phyloP scores from a whole-genome alignment of 2,888 invertebrate genomes.

The Diplolepis rosae region DNA sequence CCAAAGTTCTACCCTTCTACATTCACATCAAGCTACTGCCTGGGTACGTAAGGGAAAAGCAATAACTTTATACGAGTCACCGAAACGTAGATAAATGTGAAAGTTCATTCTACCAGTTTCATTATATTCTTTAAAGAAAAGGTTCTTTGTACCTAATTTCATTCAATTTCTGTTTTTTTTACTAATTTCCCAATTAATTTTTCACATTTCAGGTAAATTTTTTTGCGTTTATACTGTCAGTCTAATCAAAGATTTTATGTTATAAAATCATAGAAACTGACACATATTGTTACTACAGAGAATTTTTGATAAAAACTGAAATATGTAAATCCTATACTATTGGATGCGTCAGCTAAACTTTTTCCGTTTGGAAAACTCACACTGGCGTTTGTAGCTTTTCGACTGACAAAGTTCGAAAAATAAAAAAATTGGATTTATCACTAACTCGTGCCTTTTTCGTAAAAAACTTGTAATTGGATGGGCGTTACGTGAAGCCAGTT shows the following conservation, averaged over 20 bases:
- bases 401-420: background rate
- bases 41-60: slow-evolving; percentile 5
- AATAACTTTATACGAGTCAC: slow-evolving; percentile 21
- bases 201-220: background rate
- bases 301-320: background rate
- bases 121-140: slow-evolving; percentile 16
- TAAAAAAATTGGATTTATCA: background rate
- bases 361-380: background rate
- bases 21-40: slow-evolving; percentile 13
- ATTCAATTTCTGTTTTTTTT: slow-evolving; percentile 6
- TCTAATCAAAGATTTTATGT: background rate
- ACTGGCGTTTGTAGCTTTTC: background rate
- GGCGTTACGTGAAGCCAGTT: slow-evolving; percentile 9
- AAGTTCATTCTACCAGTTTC: slow-evolving; percentile 17
- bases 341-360: background rate
- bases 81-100: slow-evolving; percentile 23
- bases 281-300: background rate
- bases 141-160: slow-evolving; percentile 7
- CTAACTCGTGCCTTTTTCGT: background rate
- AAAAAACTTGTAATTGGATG: background rate
- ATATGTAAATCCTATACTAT: background rate
- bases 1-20: slow-evolving; percentile 28
- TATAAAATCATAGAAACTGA: background rate
- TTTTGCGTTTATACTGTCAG: background rate
- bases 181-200: background rate